These are phyloP conservation scores for Calliphora vomitoria DNA, from an alignment of 2,888 invertebrate species.

Conservation along the genomic window DNA sequence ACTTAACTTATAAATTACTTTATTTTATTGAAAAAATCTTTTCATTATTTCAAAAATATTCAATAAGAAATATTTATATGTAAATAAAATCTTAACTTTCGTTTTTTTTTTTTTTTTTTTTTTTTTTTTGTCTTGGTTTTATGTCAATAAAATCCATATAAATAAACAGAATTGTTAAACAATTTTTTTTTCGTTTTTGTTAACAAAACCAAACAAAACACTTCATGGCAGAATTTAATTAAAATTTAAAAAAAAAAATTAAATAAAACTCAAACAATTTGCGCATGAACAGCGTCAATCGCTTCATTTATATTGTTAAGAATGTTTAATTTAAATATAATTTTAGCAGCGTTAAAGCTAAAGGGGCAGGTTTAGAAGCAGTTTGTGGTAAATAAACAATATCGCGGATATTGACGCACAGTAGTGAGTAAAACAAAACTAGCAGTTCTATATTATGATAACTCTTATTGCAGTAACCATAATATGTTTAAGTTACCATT, in stretches of 20 bases:
- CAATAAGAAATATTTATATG: background rate
- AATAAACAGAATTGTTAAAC: background rate
- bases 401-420: background rate
- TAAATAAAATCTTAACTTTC: slow-evolving; percentile 14
- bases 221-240: slow-evolving; percentile 14
- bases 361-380: background rate
- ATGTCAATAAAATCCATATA: background rate
- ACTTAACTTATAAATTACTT: too few relatives aligned
- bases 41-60: slow-evolving; percentile 1
- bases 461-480: too few relatives aligned
- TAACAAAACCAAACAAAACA: slow-evolving; percentile 7
- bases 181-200: background rate
- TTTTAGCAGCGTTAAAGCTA: background rate
- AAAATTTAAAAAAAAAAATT: background rate
- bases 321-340: slow-evolving; percentile 48
- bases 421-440: background rate
- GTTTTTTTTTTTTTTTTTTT: slow-evolving; percentile 3
- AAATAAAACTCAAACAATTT: slow-evolving; percentile 33
- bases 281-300: slow-evolving; percentile 56
- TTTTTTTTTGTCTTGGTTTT: background rate
- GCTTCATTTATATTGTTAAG: slow-evolving; percentile 25
- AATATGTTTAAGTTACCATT: too few relatives aligned
- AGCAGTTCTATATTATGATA: too few relatives aligned
- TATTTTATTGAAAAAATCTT: too few relatives aligned
- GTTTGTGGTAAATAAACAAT: background rate